Percentiles rank a stretch among this genome's conserved stretches.
These are phyloP conservation scores for Aspidiotus destructor DNA, from an alignment of 2,888 invertebrate species.

Conservation along the genomic window DNA sequence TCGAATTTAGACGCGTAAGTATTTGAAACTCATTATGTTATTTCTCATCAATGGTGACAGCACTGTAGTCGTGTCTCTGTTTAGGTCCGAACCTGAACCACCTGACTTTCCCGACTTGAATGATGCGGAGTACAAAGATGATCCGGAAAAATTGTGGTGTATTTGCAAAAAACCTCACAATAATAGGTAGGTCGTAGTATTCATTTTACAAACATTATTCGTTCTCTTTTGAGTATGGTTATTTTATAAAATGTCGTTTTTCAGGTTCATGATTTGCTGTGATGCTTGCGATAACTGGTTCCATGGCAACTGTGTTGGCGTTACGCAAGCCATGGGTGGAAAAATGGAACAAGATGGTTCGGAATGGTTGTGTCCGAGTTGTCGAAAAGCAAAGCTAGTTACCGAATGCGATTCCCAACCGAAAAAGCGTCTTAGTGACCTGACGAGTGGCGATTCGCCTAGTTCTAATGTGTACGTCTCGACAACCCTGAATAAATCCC, in stretches of 20 bases:
- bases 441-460: background rate
- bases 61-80: background rate
- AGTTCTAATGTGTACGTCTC: too few species aligned
- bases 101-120: conserved; percentile 42
- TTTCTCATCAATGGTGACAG: background rate
- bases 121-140: conserved; percentile 72
- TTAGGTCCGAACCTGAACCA: background rate
- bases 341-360: conserved; percentile 82
- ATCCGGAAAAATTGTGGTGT: conserved; percentile 89
- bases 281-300: conserved; percentile 95
- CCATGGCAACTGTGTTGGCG: conserved; percentile 92
- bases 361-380: conserved; percentile 84
- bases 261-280: conserved; percentile 90
- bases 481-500: too few species aligned
- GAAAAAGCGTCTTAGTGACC: conserved; percentile 10
- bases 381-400: conserved; percentile 49
- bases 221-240: too few species aligned
- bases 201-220: background rate
- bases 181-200: conserved; percentile 46
- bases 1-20: background rate
- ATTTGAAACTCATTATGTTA: background rate
- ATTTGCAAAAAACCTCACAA: conserved; percentile 91
- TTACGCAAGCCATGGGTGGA: conserved; percentile 80
- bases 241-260: background rate
- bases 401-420: conserved; percentile 37